phyloP scores from a whole-genome alignment of 2,888 invertebrate genomes.

The Criorhina ranunculi region DNA sequence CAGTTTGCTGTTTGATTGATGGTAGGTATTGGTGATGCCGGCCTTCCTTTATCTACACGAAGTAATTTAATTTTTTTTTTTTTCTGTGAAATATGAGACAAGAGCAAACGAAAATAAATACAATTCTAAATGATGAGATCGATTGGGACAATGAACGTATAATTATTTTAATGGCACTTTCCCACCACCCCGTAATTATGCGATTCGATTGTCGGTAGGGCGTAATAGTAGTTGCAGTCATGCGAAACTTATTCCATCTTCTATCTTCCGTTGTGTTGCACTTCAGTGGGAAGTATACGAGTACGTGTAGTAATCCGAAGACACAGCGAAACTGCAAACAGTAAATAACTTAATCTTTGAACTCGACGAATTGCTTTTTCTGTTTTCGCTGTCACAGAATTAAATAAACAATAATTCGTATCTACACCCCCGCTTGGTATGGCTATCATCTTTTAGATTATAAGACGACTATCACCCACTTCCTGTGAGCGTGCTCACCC shows the following conservation, averaged over 20 bases:
- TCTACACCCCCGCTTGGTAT: conserved; percentile 63
- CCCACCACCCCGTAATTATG: conserved; percentile 57
- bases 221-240: conserved; percentile 70
- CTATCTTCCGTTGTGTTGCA: conserved; percentile 25
- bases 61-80: conserved; percentile 23
- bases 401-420: conserved; percentile 74
- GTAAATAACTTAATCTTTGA: conserved; percentile 69
- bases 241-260: conserved; percentile 43
- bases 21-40: conserved; percentile 10
- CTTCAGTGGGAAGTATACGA: conserved; percentile 44
- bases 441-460: conserved; percentile 69
- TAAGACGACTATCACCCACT: conserved; percentile 66
- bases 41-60: conserved; percentile 29
- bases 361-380: conserved; percentile 36
- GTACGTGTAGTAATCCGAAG: conserved; percentile 28
- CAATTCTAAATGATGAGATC: conserved; percentile 28
- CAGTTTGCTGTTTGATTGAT: conserved; percentile 21
- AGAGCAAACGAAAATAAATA: conserved; percentile 7
- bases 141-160: conserved; percentile 33
- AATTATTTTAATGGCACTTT: conserved; percentile 68
- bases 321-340: conserved; percentile 18
- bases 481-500: conserved; percentile 70
- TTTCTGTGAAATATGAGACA: conserved; percentile 33
- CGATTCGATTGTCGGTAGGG: conserved; percentile 48
- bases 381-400: conserved; percentile 54